Evolutionary conservation across 2,113 vertebrate species (phyloP).

Genomic region (Leucoraja erinaceus): DNA sequence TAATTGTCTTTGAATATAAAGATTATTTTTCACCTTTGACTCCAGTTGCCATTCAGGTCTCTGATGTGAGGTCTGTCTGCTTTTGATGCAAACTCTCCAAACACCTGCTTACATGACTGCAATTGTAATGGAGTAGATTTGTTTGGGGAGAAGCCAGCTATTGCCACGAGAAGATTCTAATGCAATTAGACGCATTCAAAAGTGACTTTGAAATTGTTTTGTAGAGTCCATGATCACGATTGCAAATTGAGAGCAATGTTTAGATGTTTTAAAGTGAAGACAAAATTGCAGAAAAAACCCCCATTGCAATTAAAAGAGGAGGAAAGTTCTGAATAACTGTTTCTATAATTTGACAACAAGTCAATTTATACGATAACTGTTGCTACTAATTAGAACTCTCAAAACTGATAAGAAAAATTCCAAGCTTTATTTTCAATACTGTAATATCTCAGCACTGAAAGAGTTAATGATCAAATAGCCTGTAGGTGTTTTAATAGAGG

Average conservation of each 20-base stretch:
- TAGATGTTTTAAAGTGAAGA: neutral
- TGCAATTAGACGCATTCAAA: too few relatives aligned
- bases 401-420: neutral
- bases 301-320: neutral
- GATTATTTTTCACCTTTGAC: neutral
- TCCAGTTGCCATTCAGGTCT: neutral
- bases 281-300: neutral
- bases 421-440: neutral
- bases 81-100: neutral
- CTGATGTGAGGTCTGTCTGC: neutral
- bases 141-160: too few relatives aligned
- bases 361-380: neutral
- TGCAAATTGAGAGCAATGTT: neutral
- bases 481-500: neutral
- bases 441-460: neutral
- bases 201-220: too few relatives aligned
- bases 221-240: neutral
- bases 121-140: too few relatives aligned
- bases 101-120: too few relatives aligned
- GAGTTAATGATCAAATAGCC: neutral
- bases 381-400: neutral
- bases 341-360: neutral
- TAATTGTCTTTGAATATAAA: neutral
- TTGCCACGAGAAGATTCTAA: too few relatives aligned
- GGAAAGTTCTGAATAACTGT: neutral